phyloP scores from a whole-genome alignment of 2,797 vertebrate species.

The Menidia menidia region DNA sequence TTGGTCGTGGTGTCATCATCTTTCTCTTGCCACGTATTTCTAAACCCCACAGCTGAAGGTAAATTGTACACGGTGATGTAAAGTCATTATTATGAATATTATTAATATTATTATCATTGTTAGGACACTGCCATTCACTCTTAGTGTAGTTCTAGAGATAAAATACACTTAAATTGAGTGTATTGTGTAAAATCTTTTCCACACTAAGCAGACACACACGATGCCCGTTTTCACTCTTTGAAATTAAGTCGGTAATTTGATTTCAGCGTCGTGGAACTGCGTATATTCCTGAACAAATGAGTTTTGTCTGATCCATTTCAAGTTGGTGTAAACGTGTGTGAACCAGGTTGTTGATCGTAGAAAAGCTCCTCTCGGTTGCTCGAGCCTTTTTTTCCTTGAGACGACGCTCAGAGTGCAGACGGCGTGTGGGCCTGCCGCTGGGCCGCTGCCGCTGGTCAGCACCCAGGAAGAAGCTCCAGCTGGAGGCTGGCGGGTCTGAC shows the following conservation, averaged over 20 bases:
- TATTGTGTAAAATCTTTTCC: conserved; percentile 43
- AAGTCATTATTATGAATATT: conserved; percentile 34
- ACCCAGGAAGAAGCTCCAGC: not conserved
- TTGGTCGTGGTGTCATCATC: conserved; percentile 77
- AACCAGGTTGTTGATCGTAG: conserved; percentile 49
- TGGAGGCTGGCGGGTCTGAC: not conserved
- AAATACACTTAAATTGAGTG: conserved; percentile 53
- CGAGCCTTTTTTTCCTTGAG: conserved; percentile 17
- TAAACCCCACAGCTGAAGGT: conserved; percentile 54
- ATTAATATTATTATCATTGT: conserved; percentile 20
- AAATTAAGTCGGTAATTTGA: conserved; percentile 46
- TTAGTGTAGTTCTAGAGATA: conserved; percentile 46
- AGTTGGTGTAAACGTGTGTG: conserved; percentile 43
- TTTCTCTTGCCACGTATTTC: conserved; percentile 64
- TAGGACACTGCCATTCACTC: conserved; percentile 70
- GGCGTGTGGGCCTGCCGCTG: too few species aligned
- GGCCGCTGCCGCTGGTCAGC: too few species aligned
- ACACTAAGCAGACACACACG: conserved; percentile 49
- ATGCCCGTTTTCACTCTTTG: conserved; percentile 53
- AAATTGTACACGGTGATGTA: conserved; percentile 52
- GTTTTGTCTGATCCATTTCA: conserved; percentile 64
- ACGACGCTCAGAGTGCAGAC: conserved; percentile 39
- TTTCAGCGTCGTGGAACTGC: conserved; percentile 52
- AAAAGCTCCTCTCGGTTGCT: conserved; percentile 32
- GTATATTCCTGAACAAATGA: conserved; percentile 50